Percentiles rank a stretch among this genome's conserved stretches.
Conservation (phyloP, 2,113 vertebrate species). For the Labeo rohita region DNA sequence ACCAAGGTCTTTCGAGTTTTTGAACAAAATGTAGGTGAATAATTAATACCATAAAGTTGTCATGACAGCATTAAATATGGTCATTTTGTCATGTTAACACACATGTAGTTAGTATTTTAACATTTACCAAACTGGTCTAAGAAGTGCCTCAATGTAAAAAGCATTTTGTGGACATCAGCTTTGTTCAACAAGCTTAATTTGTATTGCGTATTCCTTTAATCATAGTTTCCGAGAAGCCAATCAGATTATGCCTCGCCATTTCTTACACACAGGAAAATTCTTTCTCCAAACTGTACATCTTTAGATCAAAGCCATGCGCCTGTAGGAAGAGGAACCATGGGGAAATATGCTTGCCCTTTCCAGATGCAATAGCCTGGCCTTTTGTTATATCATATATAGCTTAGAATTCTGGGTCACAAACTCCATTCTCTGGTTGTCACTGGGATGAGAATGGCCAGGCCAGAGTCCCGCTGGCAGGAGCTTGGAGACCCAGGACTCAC, state of each 20-base stretch:
- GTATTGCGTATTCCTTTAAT: not conserved
- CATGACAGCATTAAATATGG: not conserved
- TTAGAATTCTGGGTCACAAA: constrained; percentile 80
- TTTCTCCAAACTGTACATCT: constrained; percentile 41
- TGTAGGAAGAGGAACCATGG: constrained; percentile 28
- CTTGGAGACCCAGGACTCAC: constrained; percentile 70
- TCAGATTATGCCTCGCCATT: not conserved
- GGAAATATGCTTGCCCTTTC: constrained; percentile 60
- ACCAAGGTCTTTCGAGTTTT: too few species aligned
- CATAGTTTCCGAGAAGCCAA: not conserved
- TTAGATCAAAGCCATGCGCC: constrained; percentile 28
- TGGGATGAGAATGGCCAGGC: constrained; percentile 80
- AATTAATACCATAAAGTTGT: not conserved
- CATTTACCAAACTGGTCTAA: not conserved
- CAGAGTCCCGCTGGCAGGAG: constrained; percentile 80
- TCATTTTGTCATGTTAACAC: not conserved
- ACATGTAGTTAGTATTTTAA: not conserved
- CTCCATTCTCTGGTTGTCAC: constrained; percentile 78
- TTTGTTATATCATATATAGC: constrained; percentile 73
- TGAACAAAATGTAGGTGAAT: too few species aligned
- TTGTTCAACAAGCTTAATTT: not conserved
- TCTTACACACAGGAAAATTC: constrained; percentile 1
- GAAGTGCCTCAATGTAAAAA: not conserved
- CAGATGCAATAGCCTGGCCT: constrained; percentile 57
- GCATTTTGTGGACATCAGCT: too few species aligned